A percentile compares a stretch with the other conserved stretches of the same genome.
Evolutionary conservation across 2,113 vertebrate genomes (phyloP).

Genomic region (Trichomycterus rosablanca): DNA sequence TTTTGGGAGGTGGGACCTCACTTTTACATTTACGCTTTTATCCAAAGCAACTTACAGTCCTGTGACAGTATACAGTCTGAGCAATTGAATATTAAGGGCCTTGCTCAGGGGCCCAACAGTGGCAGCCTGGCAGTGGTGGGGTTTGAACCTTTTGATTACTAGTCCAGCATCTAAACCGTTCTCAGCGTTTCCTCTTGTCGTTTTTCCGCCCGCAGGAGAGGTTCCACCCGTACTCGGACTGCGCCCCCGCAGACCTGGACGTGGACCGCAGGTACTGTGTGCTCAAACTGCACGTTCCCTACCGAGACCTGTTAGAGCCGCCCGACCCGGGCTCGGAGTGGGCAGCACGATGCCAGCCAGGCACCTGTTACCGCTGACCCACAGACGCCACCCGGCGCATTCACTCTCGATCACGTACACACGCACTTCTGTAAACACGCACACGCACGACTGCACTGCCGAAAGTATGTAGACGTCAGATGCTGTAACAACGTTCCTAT

Average conservation of each 20-base stretch:
- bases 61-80: too few relatives aligned
- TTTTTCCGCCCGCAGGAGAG: conserved; percentile 82
- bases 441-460: background rate
- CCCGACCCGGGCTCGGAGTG: conserved; percentile 57
- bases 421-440: background rate
- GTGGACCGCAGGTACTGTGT: conserved; percentile 87
- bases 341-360: conserved; percentile 61
- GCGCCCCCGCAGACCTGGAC: conserved; percentile 79
- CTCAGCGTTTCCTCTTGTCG: too few relatives aligned
- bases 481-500: too few relatives aligned
- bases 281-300: conserved; percentile 70
- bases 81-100: too few relatives aligned
- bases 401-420: conserved; percentile 12
- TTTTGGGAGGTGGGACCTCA: too few relatives aligned
- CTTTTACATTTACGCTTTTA: too few relatives aligned
- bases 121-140: too few relatives aligned
- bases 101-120: too few relatives aligned
- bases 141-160: too few relatives aligned
- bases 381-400: too few relatives aligned
- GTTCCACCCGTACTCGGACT: conserved; percentile 76
- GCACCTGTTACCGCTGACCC: conserved; percentile 32
- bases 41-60: too few relatives aligned
- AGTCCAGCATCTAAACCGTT: too few relatives aligned
- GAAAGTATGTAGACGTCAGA: background rate
- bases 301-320: conserved; percentile 64